Evolutionary conservation across 2,888 invertebrate genomes (phyloP).

Genomic region (Catotricha subobsoleta): DNA sequence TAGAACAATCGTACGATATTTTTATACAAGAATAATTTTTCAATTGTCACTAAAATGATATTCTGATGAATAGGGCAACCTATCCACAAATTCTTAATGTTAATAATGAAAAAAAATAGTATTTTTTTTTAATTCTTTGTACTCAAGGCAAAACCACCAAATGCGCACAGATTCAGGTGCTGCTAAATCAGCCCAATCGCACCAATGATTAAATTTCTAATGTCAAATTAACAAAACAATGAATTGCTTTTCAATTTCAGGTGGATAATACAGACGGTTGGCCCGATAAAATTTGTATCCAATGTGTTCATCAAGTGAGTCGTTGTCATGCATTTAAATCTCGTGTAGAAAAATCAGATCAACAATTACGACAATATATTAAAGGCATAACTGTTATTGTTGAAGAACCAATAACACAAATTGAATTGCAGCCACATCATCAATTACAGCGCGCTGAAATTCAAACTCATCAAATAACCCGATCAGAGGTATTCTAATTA

Average conservation of each 20-base stretch:
- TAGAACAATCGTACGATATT: too few species aligned
- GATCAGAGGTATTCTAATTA: constrained; percentile 7
- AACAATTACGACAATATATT: constrained; percentile 34
- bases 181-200: too few species aligned
- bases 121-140: too few species aligned
- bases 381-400: constrained; percentile 24
- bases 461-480: constrained; percentile 6
- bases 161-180: too few species aligned
- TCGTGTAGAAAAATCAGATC: constrained; percentile 39
- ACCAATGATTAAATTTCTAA: not conserved
- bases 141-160: too few species aligned
- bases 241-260: constrained; percentile 17
- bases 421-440: constrained; percentile 10
- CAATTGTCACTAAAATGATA: too few species aligned
- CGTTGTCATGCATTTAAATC: constrained; percentile 45
- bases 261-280: constrained; percentile 40
- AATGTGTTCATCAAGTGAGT: constrained; percentile 45
- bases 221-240: not conserved
- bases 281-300: constrained; percentile 41
- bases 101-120: too few species aligned
- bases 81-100: too few species aligned
- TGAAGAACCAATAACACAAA: constrained; percentile 18
- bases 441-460: constrained; percentile 8
- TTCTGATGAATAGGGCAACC: too few species aligned
- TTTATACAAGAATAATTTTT: too few species aligned